phyloP scores from a whole-genome alignment of 92 coral and sea anemone genomes.

The Epizoanthus ramosus region DNA sequence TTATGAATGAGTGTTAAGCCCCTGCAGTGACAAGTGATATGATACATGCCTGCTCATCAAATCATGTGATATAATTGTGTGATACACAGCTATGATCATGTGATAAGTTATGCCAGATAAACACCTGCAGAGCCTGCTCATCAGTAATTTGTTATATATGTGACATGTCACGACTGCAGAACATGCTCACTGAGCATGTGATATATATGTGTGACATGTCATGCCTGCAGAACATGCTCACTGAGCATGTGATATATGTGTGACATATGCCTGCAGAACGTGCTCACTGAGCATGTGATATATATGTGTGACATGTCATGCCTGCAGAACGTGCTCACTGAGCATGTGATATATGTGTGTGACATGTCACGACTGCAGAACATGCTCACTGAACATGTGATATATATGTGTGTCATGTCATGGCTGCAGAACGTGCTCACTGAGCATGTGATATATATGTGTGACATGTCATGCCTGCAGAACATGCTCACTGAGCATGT shows the following conservation, averaged over 20 bases:
- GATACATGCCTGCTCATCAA: too few relatives aligned
- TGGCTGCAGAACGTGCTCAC: neutral
- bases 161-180: constrained; percentile 64
- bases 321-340: constrained; percentile 77
- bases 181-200: constrained; percentile 62
- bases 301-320: neutral
- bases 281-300: constrained; percentile 64
- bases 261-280: constrained; percentile 71
- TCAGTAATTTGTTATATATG: constrained; percentile 95
- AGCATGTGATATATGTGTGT: neutral
- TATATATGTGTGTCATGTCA: too few relatives aligned
- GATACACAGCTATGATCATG: too few relatives aligned
- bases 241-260: neutral
- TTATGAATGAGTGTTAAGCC: too few relatives aligned
- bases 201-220: neutral
- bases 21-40: too few relatives aligned
- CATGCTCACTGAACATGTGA: constrained; percentile 67
- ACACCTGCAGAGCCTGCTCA: constrained; percentile 81
- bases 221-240: too few relatives aligned
- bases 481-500: constrained; percentile 71
- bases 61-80: too few relatives aligned
- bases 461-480: constrained; percentile 48
- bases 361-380: constrained; percentile 54
- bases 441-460: neutral
- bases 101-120: neutral